Conservation (phyloP, 2,797 vertebrate species). For the Tympanoctomys barrerae region DNA sequence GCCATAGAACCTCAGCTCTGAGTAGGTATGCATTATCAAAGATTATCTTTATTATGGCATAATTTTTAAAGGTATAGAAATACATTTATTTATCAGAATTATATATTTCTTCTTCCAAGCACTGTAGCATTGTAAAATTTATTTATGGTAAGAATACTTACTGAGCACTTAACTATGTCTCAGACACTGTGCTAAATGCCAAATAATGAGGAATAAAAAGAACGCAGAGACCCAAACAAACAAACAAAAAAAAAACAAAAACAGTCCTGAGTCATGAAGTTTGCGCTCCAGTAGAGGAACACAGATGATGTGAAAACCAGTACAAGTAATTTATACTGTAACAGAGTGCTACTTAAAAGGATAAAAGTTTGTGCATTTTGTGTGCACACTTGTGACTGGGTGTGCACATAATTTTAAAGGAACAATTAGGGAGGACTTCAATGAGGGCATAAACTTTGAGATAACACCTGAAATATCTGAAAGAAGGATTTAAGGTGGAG, state of each 20-base stretch:
- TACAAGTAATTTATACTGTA: not conserved
- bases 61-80: not conserved
- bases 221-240: not conserved
- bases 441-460: not conserved
- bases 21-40: not conserved
- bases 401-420: not conserved
- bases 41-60: not conserved
- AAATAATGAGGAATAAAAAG: not conserved
- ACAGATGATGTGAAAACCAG: not conserved
- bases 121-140: not conserved
- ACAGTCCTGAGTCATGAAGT: not conserved
- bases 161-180: not conserved
- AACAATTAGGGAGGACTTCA: not conserved
- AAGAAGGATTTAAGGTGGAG: not conserved
- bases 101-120: not conserved
- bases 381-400: not conserved
- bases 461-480: not conserved
- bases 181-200: not conserved
- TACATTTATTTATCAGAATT: not conserved
- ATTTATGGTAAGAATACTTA: not conserved
- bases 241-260: not conserved
- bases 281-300: not conserved
- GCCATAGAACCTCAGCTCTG: constrained; percentile 35
- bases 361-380: not conserved
- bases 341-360: not conserved